phyloP scores from a whole-genome alignment of 2,888 invertebrate species.

The Pammene aurita region DNA sequence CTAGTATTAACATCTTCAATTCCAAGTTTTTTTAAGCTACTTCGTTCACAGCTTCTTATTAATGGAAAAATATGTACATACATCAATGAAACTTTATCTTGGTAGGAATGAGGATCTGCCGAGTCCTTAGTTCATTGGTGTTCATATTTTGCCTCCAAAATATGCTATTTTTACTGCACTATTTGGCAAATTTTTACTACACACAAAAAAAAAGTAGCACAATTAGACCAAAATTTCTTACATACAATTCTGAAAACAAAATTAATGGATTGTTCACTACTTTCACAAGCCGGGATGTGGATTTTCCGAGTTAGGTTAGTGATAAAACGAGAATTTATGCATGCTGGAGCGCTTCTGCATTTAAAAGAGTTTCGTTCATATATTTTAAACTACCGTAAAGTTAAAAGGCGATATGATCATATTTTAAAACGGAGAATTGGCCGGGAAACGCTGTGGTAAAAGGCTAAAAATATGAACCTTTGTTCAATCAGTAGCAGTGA shows the following conservation, averaged over 20 bases:
- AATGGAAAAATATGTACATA: too few relatives aligned
- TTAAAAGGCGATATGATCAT: constrained; percentile 30
- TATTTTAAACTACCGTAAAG: constrained; percentile 32
- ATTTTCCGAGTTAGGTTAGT: constrained; percentile 32
- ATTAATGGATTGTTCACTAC: constrained; percentile 17
- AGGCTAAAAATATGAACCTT: constrained; percentile 16
- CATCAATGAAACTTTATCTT: too few relatives aligned
- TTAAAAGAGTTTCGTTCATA: constrained; percentile 37
- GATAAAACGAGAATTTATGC: constrained; percentile 39
- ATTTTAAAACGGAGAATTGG: constrained; percentile 29
- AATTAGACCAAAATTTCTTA: constrained; percentile 1
- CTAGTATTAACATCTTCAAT: too few relatives aligned
- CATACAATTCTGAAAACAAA: constrained; percentile 4
- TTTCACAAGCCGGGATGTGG: constrained; percentile 23
- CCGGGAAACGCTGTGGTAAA: constrained; percentile 17
- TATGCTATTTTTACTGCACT: too few relatives aligned
- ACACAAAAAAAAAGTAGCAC: not conserved
- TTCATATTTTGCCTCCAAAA: too few relatives aligned
- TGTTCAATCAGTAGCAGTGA: constrained; percentile 11
- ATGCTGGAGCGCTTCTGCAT: constrained; percentile 32
- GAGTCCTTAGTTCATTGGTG: too few relatives aligned
- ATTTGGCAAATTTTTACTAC: too few relatives aligned
- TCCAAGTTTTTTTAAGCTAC: too few relatives aligned
- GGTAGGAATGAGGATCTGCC: too few relatives aligned
- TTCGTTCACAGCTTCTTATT: too few relatives aligned